Base-by-base conservation (phyloP, 2,888 invertebrate species). In the Altica lythri region DNA sequence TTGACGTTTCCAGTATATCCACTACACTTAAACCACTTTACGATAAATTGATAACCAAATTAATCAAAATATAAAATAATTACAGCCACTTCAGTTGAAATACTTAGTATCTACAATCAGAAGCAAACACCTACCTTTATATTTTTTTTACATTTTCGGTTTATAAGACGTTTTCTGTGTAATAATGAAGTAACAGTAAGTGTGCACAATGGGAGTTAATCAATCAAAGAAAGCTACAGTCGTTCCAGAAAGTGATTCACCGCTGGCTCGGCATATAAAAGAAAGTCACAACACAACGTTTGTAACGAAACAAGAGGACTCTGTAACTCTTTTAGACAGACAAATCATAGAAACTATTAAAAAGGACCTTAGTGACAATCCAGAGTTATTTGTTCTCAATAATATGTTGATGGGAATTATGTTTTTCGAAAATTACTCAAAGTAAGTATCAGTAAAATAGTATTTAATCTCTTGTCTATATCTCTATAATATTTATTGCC, bases 361-460 rank as follows among this genome's bases (percentile, higher is more conserved):
- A 61, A 78, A 80, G 64, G 82, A 85, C 67, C 78, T 88, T 10
- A 75, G 79, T 35, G 78, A 79, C 4, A 82, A 86, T 62, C 80
- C 86, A 4, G 83, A 88, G 66, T 79, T 81, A 2, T 92, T 92
- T 72, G 76, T 91, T 6, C 74, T 91, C 8, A 90, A 92, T 71
- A 89, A 91, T 71, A 81, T 90, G 51, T 78, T 90, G 48, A 80
- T 90, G 72, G 84, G 85, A 9, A 79, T 89, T 14, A 89, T 90
- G 75, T 90, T 92, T 76, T 90, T 89, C 67, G 84, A 86, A 61
- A 87, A 91, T 72, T 90, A 83, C 69, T 86, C 90, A 72, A 81
- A 83, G 90, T 90, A 74, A 80, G 82, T 75, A 34, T n/a, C n/a
- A n/a, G n/a, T n/a, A n/a, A n/a, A n/a, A n/a, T n/a, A n/a, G n/a